These are phyloP conservation scores for Syndactyla subalaris DNA, from an alignment of 2,797 vertebrate genomes.

Conservation along the genomic window DNA sequence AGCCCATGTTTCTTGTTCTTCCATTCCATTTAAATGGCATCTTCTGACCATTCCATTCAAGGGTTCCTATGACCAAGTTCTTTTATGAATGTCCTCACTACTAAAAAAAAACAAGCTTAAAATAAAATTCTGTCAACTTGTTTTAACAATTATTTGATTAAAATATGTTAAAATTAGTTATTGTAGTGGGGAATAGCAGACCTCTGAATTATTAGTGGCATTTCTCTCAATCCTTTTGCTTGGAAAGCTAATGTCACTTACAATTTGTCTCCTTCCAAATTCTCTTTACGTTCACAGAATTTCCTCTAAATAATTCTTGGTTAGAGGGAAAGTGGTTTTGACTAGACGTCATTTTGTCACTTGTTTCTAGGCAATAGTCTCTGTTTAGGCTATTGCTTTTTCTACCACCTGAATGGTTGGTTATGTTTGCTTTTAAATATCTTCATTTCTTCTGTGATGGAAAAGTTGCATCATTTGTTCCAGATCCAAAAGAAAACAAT, in stretches of 20 bases:
- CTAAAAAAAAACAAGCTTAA: background rate
- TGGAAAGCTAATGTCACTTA: conserved; percentile 11
- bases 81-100: background rate
- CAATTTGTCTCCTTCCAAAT: conserved; percentile 23
- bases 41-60: background rate
- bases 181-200: background rate
- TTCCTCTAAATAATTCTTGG: conserved; percentile 16
- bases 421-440: background rate
- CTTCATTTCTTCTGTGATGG: background rate
- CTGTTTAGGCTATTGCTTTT: conserved; percentile 8
- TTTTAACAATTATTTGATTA: background rate
- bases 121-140: background rate
- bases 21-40: conserved; percentile 11
- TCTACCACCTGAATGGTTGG: background rate
- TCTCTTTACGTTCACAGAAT: background rate
- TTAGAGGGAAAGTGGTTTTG: background rate
- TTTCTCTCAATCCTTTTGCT: conserved; percentile 10
- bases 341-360: conserved; percentile 5
- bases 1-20: background rate
- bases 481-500: background rate
- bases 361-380: conserved; percentile 7
- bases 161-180: background rate
- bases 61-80: background rate
- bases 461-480: background rate
- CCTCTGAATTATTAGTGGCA: background rate